Percentiles rank a stretch among this genome's conserved stretches.
Evolutionary conservation across 2,888 invertebrate species (phyloP).

Genomic region (Trichacis sp.): DNA sequence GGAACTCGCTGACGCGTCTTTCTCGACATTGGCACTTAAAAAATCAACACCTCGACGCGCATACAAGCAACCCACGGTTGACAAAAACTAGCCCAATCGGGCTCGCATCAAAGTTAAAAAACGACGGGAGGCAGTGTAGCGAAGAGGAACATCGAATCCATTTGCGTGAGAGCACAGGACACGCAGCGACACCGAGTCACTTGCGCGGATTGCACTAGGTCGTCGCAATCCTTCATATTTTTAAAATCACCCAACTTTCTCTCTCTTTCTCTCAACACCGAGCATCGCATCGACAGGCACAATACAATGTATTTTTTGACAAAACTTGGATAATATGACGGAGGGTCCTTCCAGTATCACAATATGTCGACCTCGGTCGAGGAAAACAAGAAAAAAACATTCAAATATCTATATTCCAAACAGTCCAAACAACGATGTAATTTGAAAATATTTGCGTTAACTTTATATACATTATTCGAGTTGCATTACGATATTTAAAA

Average conservation of each 20-base stretch:
- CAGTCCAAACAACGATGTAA: too few relatives aligned
- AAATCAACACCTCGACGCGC: not conserved
- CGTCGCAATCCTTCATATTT: too few relatives aligned
- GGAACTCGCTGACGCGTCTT: conserved; percentile 33
- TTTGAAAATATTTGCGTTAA: too few relatives aligned
- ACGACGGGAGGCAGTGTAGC: conserved; percentile 40
- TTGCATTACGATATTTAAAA: too few relatives aligned
- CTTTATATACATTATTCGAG: too few relatives aligned
- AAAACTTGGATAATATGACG: not conserved
- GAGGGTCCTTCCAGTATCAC: conserved; percentile 59
- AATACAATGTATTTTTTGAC: conserved; percentile 63
- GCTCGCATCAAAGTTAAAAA: conserved; percentile 1
- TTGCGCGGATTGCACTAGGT: not conserved
- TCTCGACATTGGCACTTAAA: conserved; percentile 35
- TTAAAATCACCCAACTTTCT: too few relatives aligned
- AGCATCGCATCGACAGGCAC: conserved; percentile 54
- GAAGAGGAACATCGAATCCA: conserved; percentile 55
- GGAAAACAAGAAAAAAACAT: too few relatives aligned
- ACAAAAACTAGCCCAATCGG: conserved; percentile 5
- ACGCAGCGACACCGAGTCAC: conserved; percentile 36
- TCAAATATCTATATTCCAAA: too few relatives aligned
- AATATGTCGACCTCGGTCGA: conserved; percentile 59
- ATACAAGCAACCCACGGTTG: not conserved
- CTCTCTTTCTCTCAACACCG: too few relatives aligned
- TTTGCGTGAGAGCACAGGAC: conserved; percentile 46